Percentiles rank a stretch among this genome's conserved stretches.
Evolutionary conservation across 2,888 invertebrate genomes (phyloP).

Genomic region (Acronicta leporina): DNA sequence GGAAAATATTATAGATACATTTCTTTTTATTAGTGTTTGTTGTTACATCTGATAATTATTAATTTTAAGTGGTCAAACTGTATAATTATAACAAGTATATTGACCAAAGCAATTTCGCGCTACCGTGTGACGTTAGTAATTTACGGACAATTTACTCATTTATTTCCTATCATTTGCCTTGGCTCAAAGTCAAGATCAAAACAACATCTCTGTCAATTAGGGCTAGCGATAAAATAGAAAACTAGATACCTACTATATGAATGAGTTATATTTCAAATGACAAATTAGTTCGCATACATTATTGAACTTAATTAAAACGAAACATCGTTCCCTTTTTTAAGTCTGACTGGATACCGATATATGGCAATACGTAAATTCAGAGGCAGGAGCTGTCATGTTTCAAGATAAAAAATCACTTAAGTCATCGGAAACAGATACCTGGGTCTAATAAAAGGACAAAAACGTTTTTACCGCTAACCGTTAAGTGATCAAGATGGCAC

Average conservation of each 20-base stretch:
- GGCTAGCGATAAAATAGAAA: slow-evolving; percentile 18
- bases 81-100: neutral
- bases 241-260: too few relatives aligned
- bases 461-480: slow-evolving; percentile 44
- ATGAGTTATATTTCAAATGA: too few relatives aligned
- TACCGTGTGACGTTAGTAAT: slow-evolving; percentile 11
- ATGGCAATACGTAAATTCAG: slow-evolving; percentile 34
- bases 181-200: slow-evolving; percentile 11
- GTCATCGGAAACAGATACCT: slow-evolving; percentile 48
- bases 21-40: too few relatives aligned
- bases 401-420: slow-evolving; percentile 64
- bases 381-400: slow-evolving; percentile 58
- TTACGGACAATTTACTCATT: slow-evolving; percentile 21
- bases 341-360: slow-evolving; percentile 14
- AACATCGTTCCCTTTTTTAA: slow-evolving; percentile 11
- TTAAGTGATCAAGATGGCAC: slow-evolving; percentile 45
- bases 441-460: slow-evolving; percentile 35
- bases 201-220: neutral
- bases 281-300: slow-evolving; percentile 16
- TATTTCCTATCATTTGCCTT: slow-evolving; percentile 11
- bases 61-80: neutral
- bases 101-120: neutral
- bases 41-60: neutral
- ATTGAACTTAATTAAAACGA: slow-evolving; percentile 18
- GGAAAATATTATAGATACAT: too few relatives aligned